Evolutionary conservation across 2,113 vertebrate species (phyloP).

Genomic region (Felis catus): F.catus_Fca126_mat1.0 CM031419.1:122016501-122017000

Average conservation of each 20-base stretch:
- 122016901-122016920: background rate
- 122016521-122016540: background rate
- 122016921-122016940: background rate
- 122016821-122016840: background rate
- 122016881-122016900: background rate
- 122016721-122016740: background rate
- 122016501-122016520: background rate
- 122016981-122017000: background rate
- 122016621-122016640: background rate
- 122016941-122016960: background rate
- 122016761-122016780: background rate
- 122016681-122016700: background rate
- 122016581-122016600: background rate
- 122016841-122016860: background rate
- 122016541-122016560: background rate
- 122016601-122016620: background rate
- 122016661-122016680: background rate
- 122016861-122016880: background rate
- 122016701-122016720: slow-evolving; percentile 5
- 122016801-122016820: slow-evolving; percentile 14
- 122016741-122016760: background rate
- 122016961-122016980: background rate
- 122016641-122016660: slow-evolving; percentile 9
- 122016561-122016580: background rate
- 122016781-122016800: slow-evolving; percentile 27